Evolutionary conservation across 1,140 invertebrate genomes (phyloP).

Genomic region (Odontomachus brunneus): DNA sequence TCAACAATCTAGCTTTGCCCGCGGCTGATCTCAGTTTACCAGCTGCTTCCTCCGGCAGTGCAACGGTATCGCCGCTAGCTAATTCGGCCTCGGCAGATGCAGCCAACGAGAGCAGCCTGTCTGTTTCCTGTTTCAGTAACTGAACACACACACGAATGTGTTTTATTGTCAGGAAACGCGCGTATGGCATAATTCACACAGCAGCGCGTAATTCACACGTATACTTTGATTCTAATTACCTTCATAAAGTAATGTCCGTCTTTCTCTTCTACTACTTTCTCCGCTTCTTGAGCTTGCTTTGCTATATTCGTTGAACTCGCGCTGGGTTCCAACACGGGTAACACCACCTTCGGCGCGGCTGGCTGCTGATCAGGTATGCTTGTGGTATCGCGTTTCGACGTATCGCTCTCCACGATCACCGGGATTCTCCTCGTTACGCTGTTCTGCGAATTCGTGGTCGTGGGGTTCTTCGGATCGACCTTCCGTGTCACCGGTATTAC

Average conservation of each 20-base stretch:
- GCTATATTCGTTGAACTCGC: slow-evolving; percentile 75
- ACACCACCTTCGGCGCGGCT: slow-evolving; percentile 84
- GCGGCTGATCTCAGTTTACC: slow-evolving; percentile 94
- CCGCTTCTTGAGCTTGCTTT: slow-evolving; percentile 73
- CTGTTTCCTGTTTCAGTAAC: slow-evolving; percentile 90
- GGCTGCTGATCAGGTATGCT: slow-evolving; percentile 84
- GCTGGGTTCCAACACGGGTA: slow-evolving; percentile 81
- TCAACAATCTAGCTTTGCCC: slow-evolving; percentile 95
- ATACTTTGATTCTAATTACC: slow-evolving; percentile 75
- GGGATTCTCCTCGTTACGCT: slow-evolving; percentile 41
- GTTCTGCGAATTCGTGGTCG: slow-evolving; percentile 32
- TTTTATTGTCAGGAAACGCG: background rate
- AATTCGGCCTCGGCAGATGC: slow-evolving; percentile 89
- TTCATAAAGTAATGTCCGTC: slow-evolving; percentile 92
- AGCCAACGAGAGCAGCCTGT: slow-evolving; percentile 89
- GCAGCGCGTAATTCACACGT: background rate
- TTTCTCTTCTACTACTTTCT: slow-evolving; percentile 80
- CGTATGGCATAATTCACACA: background rate
- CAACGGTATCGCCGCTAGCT: slow-evolving; percentile 76
- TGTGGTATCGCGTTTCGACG: slow-evolving; percentile 65
- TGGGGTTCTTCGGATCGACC: slow-evolving; percentile 46
- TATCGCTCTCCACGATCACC: slow-evolving; percentile 25
- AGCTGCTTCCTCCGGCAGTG: slow-evolving; percentile 90
- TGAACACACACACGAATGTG: slow-evolving; percentile 67
- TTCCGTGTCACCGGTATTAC: slow-evolving; percentile 60